These are phyloP conservation scores for Anguilla megastoma DNA, from an alignment of 2,797 vertebrate species.

Conservation along the genomic window DNA sequence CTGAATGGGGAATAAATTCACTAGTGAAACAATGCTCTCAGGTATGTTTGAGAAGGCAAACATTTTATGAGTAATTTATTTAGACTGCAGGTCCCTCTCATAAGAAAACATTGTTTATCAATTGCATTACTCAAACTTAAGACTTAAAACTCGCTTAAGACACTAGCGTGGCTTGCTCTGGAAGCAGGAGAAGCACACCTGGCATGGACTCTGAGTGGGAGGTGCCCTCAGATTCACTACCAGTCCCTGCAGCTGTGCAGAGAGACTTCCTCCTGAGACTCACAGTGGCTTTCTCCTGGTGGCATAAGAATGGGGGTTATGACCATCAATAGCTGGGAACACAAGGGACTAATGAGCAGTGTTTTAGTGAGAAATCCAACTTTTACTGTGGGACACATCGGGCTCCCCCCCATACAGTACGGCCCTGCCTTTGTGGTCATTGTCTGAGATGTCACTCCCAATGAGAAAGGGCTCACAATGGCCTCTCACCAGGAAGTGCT, in stretches of 20 bases:
- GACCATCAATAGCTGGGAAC: not conserved
- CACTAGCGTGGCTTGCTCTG: not conserved
- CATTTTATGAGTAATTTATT: not conserved
- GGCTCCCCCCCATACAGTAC: conserved; percentile 30
- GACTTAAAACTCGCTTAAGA: too few species aligned
- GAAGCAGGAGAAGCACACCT: not conserved
- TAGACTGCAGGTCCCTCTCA: not conserved
- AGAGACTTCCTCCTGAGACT: not conserved
- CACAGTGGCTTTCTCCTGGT: not conserved
- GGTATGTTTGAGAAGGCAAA: not conserved
- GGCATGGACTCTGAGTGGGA: not conserved
- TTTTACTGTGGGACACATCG: conserved; percentile 2
- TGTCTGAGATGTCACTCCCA: conserved; percentile 47
- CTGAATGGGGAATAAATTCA: not conserved
- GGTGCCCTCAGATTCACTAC: not conserved
- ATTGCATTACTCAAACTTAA: not conserved
- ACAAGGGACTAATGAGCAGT: conserved; percentile 16
- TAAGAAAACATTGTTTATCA: not conserved
- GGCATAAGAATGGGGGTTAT: conserved; percentile 4
- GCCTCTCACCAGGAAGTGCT: conserved; percentile 49
- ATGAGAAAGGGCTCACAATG: conserved; percentile 42
- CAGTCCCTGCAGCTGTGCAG: not conserved
- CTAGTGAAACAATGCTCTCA: not conserved
- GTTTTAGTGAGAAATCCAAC: conserved; percentile 2
- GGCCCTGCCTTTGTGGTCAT: conserved; percentile 43